Conservation (phyloP, 2,797 vertebrate species). For the Lithobates sylvaticus region DNA sequence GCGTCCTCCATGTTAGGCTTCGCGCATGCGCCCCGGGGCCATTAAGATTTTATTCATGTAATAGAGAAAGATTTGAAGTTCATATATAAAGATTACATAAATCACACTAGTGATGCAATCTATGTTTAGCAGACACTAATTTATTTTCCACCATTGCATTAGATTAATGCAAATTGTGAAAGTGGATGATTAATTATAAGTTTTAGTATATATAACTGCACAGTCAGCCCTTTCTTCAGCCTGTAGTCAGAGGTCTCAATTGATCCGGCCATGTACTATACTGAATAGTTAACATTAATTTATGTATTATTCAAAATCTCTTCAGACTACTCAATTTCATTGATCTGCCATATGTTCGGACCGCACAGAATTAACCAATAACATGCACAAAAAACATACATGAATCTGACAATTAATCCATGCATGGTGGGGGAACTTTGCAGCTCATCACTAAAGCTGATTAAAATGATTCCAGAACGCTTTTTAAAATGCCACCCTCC, state of each 20-base stretch:
- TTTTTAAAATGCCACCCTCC: conserved; percentile 43
- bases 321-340: conserved; percentile 58
- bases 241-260: conserved; percentile 11
- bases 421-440: conserved; percentile 8
- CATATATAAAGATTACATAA: conserved; percentile 34
- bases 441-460: conserved; percentile 40
- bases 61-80: neutral
- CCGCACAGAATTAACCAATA: conserved; percentile 41
- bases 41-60: neutral
- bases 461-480: conserved; percentile 39
- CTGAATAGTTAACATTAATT: conserved; percentile 39
- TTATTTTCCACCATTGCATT: conserved; percentile 44
- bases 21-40: too few relatives aligned
- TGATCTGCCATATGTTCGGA: conserved; percentile 58
- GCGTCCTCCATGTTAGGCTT: too few relatives aligned
- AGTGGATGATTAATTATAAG: conserved; percentile 38
- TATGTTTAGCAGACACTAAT: conserved; percentile 44
- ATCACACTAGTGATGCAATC: conserved; percentile 26
- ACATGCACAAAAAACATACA: conserved; percentile 48
- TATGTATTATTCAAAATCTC: conserved; percentile 59
- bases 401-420: conserved; percentile 57
- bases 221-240: conserved; percentile 35
- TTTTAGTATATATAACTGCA: conserved; percentile 18
- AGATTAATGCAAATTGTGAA: conserved; percentile 36
- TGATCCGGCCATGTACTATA: conserved; percentile 33